phyloP scores from a whole-genome alignment of 2,113 vertebrate genomes.

The Antechinus stuartii region DNA sequence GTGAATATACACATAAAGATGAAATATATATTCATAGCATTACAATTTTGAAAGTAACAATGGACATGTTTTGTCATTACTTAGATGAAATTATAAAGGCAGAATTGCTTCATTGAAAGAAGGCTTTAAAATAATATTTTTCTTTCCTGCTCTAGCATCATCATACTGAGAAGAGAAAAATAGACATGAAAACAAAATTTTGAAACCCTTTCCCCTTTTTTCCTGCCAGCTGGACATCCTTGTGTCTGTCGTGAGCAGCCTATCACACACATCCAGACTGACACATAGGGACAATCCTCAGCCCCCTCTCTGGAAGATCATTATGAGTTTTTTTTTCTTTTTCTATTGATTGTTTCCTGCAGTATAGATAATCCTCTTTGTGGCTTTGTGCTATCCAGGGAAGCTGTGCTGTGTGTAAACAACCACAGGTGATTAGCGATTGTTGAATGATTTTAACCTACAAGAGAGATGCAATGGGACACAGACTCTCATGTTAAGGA shows the following conservation, averaged over 20 bases:
- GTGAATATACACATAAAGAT: conserved; percentile 7
- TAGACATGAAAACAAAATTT: conserved; percentile 64
- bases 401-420: conserved; percentile 81
- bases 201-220: conserved; percentile 62
- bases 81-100: conserved; percentile 41
- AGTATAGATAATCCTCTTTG: conserved; percentile 79
- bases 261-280: conserved; percentile 65
- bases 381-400: conserved; percentile 69
- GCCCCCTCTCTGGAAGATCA: conserved; percentile 79
- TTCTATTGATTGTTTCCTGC: conserved; percentile 84
- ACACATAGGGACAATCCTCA: conserved; percentile 77
- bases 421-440: conserved; percentile 83
- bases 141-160: conserved; percentile 79
- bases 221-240: conserved; percentile 77
- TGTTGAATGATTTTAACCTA: conserved; percentile 83
- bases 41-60: conserved; percentile 75
- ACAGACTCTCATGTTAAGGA: conserved; percentile 69
- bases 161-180: conserved; percentile 76
- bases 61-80: conserved; percentile 72
- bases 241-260: conserved; percentile 77
- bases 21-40: background rate
- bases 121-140: conserved; percentile 61
- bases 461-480: conserved; percentile 76
- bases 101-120: conserved; percentile 73
- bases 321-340: conserved; percentile 66